Evolutionary conservation across 2,888 invertebrate species (phyloP), one percentile per base, ranked within the genome.

Genomic region (Amphimallon solstitiale): DNA sequence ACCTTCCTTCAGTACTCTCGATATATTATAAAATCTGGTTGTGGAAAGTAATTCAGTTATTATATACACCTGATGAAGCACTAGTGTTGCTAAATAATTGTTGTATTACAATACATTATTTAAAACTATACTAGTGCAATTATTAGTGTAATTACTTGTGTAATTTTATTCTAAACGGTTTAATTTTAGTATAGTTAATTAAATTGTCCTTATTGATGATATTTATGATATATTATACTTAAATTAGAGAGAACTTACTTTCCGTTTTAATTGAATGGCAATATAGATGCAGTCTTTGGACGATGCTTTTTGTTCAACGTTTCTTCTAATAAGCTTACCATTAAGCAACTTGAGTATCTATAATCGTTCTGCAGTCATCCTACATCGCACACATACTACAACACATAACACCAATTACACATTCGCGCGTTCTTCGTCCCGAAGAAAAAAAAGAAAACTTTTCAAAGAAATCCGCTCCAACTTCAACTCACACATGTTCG

Each of bases 401-500:
- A n/a, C 43, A 29, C 12, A 29, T 21, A 43, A 15, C 37, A 43
- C 37, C 40, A 10, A 29, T 43, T 19, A 59, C 43, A 43, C 23
- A 38, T 43, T 45, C 23, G 43, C 56, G 43, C 56, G 10, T 10
- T 29, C 7, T 29, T 15, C 43, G 34, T 59, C 15, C 10, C 19
- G 10, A 12, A 43, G 14, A n/a, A 34, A 40, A 37, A 19, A 38
- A 52, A 12, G 14, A 45, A 19, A 45, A 45, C 19, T 45, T 17
- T 6, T 19, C 17, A 19, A 45, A 45, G 19, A 7, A 17, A 10
- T 7, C 48, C 48, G 48, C 23, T 49, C 29, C 23, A 29, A n/a
- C 48, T 49, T 49, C 12, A 29, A 19, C 29, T 19, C 40, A 10
- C 45, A 45, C 56, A 59, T 59, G 43, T 59, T 59, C 23, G 21